These are phyloP conservation scores for Theonella swinhoei DNA, from an alignment of 37 sponge, comb jelly and placozoan genomes.

Conservation along the genomic window DNA sequence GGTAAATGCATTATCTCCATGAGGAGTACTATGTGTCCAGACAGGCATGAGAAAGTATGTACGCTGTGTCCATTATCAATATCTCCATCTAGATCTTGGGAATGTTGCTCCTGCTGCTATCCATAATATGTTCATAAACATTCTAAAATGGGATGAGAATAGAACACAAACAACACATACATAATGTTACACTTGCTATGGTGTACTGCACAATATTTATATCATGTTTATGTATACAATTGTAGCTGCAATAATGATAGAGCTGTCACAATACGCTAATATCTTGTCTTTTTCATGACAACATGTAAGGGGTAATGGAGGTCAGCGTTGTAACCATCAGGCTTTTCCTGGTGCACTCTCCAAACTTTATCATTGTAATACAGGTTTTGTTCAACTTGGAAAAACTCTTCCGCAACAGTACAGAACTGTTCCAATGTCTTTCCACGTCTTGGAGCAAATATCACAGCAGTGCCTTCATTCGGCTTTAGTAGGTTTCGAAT, in stretches of 20 bases:
- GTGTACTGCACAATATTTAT: not conserved
- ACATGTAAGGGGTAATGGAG: conserved; percentile 50
- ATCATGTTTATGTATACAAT: not conserved
- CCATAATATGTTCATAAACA: conserved; percentile 68
- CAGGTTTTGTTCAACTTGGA: conserved; percentile 13
- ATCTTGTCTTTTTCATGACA: not conserved
- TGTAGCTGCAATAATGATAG: not conserved
- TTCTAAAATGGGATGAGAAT: conserved; percentile 64
- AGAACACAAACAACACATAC: not conserved
- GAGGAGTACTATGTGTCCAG: not conserved
- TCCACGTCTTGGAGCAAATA: conserved; percentile 68
- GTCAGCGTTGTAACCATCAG: conserved; percentile 28
- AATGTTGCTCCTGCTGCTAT: conserved; percentile 55
- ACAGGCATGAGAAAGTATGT: not conserved
- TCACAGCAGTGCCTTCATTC: conserved; percentile 17
- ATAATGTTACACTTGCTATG: not conserved
- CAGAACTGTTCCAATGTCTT: conserved; percentile 53
- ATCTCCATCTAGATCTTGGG: conserved; percentile 57
- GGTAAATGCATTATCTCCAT: conserved; percentile 33
- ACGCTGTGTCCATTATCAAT: not conserved
- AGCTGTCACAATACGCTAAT: too few species aligned
- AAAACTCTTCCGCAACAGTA: conserved; percentile 17
- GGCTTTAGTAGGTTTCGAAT: conserved; percentile 44
- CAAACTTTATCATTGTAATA: conserved; percentile 48
- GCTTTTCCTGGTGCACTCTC: conserved; percentile 22